phyloP scores from a whole-genome alignment of 2,888 invertebrate species.

The Drosophila ochracea region DNA sequence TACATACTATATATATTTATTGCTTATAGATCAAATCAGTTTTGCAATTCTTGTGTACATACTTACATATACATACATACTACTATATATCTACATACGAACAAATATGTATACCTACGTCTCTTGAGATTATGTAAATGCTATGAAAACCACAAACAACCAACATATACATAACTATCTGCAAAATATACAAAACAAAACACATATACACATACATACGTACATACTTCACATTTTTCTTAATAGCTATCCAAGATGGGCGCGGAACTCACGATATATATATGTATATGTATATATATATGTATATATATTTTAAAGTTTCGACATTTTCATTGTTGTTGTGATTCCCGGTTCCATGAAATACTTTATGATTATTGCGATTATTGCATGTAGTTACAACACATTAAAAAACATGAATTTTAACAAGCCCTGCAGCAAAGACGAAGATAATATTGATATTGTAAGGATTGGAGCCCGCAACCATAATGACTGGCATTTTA shows the following conservation, averaged over 20 bases:
- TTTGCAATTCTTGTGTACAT: slow-evolving; percentile 47
- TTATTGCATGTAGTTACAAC: background rate
- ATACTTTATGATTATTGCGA: background rate
- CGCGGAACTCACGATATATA: background rate
- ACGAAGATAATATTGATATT: background rate
- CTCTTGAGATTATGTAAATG: slow-evolving; percentile 27
- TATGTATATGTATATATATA: background rate
- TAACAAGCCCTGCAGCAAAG: background rate
- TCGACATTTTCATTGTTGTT: background rate
- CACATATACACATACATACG: slow-evolving; percentile 1
- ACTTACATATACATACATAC: slow-evolving; percentile 21
- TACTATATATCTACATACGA: slow-evolving; percentile 13
- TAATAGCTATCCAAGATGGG: slow-evolving; percentile 10
- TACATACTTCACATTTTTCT: slow-evolving; percentile 1
- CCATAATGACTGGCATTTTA: background rate
- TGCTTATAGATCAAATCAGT: slow-evolving; percentile 40
- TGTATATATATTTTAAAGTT: background rate
- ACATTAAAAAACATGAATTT: background rate
- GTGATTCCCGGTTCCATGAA: background rate
- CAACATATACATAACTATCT: slow-evolving; percentile 2
- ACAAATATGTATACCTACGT: slow-evolving; percentile 5
- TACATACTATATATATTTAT: slow-evolving; percentile 8
- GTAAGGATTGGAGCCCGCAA: background rate
- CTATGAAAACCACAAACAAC: slow-evolving; percentile 1
- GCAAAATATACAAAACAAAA: slow-evolving; percentile 21